Conservation (phyloP, 2,888 invertebrate species). For the Elysia crispata region DNA sequence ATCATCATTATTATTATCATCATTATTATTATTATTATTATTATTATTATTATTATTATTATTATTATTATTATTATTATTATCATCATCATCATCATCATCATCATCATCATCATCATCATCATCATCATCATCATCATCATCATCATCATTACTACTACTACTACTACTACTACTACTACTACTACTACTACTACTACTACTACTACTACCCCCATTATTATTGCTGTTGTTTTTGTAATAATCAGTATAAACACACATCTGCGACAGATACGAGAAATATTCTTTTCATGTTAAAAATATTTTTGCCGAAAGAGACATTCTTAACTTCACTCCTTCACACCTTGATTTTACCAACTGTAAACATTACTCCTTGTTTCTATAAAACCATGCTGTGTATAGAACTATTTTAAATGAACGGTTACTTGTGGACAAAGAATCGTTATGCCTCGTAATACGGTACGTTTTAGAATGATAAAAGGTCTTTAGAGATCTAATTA, state of each 20-base stretch:
- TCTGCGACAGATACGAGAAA: no score
- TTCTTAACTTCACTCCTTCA: no score
- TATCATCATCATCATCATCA: neutral
- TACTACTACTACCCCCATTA: neutral
- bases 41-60: constrained; percentile 15
- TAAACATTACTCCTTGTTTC: no score
- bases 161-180: neutral
- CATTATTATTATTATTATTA: constrained; percentile 30
- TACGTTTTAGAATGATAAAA: no score
- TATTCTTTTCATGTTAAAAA: no score
- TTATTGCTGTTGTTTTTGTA: neutral
- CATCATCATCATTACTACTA: constrained; percentile 7
- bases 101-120: constrained; percentile 3
- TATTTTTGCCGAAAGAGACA: no score
- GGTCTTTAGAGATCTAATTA: no score
- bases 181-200: neutral
- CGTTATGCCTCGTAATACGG: no score
- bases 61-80: constrained; percentile 10
- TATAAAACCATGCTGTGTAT: no score
- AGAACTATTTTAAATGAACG: no score
- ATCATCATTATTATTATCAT: constrained; percentile 25
- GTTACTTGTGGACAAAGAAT: no score
- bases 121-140: constrained; percentile 24
- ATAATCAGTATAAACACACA: neutral
- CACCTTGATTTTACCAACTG: no score